Conservation (phyloP, 2,113 vertebrate genomes). For the Nibea albiflora region DNA sequence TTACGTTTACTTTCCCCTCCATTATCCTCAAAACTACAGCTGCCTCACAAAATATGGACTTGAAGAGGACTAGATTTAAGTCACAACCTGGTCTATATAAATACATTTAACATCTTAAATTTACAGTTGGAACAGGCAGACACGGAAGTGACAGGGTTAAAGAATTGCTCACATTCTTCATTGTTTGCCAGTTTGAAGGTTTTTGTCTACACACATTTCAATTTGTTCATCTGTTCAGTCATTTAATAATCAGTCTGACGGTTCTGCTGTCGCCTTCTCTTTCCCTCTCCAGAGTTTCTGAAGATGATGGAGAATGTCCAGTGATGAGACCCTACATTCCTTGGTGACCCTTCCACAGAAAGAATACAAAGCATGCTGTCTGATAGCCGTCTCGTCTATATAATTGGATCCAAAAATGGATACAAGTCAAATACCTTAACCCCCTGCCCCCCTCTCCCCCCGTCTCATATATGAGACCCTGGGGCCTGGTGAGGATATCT, state of each 20-base stretch:
- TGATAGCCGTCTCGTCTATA: too few species aligned
- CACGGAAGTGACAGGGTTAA: not conserved
- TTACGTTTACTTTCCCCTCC: not conserved
- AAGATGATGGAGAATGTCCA: conserved; percentile 88
- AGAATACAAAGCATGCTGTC: conserved; percentile 11
- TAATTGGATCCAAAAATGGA: conserved; percentile 9
- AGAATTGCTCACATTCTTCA: not conserved
- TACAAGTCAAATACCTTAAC: conserved; percentile 1
- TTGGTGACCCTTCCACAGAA: conserved; percentile 5
- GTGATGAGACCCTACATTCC: conserved; percentile 76
- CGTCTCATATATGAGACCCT: conserved; percentile 38
- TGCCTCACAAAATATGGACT: not conserved
- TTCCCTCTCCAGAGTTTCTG: conserved; percentile 80
- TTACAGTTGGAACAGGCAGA: not conserved
- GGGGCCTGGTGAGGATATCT: conserved; percentile 55
- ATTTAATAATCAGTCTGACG: not conserved
- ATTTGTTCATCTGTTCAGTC: not conserved
- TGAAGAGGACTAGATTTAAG: not conserved
- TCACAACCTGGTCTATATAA: not conserved
- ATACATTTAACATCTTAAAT: not conserved
- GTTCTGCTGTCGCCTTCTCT: not conserved
- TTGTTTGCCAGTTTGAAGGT: not conserved
- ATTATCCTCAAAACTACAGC: not conserved
- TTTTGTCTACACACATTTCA: too few species aligned
- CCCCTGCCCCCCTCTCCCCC: not conserved